Conservation (phyloP, 2,113 vertebrate genomes). For the Struthidea cinerea region DNA sequence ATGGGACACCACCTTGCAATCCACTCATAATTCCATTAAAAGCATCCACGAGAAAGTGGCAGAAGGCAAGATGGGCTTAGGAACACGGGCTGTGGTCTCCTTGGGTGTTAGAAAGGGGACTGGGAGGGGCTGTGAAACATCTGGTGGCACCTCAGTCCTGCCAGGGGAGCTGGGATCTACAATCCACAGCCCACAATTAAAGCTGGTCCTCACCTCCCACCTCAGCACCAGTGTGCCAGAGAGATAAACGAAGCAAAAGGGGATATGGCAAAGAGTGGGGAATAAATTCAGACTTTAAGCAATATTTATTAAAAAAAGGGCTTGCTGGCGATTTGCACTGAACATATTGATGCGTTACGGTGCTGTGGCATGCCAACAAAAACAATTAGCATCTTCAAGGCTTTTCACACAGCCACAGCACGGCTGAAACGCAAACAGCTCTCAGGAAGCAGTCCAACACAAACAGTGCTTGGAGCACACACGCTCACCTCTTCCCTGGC, state of each 20-base stretch:
- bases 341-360: slow-evolving; percentile 25
- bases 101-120: not conserved
- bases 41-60: not conserved
- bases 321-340: not conserved
- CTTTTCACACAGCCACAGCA: slow-evolving; percentile 25
- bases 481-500: slow-evolving; percentile 9
- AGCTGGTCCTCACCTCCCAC: not conserved
- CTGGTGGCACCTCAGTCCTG: not conserved
- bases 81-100: not conserved
- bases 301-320: not conserved
- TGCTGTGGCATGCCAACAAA: slow-evolving; percentile 5
- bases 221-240: not conserved
- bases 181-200: not conserved
- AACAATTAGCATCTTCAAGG: slow-evolving; percentile 55
- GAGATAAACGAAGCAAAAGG: not conserved
- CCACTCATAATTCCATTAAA: not conserved
- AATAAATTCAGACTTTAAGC: not conserved
- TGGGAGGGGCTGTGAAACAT: not conserved
- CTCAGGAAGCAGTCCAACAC: slow-evolving; percentile 25
- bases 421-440: slow-evolving; percentile 41
- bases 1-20: not conserved
- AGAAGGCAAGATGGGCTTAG: not conserved
- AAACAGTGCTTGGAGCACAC: slow-evolving; percentile 4
- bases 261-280: not conserved
- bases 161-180: not conserved